Conservation (phyloP, 1,140 invertebrate species). For the Paraescarpia echinospica region DNA sequence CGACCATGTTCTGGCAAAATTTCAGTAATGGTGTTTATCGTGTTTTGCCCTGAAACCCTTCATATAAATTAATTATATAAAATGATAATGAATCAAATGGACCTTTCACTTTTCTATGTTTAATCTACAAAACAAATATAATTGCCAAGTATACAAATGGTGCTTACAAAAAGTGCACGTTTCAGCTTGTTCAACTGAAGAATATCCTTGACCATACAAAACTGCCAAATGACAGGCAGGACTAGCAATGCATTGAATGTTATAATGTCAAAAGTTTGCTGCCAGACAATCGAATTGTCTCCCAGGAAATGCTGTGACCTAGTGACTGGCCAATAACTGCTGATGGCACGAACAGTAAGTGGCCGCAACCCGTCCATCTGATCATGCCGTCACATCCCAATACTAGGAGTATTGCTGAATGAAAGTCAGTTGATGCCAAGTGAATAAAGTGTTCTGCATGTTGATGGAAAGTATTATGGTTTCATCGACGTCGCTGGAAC, state of each 20-base stretch:
- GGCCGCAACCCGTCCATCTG: neutral
- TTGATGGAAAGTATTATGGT: neutral
- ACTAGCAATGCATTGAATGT: neutral
- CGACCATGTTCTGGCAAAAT: too few species aligned
- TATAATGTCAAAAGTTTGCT: neutral
- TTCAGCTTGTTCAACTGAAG: neutral
- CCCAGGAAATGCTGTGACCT: neutral
- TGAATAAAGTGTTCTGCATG: too few species aligned
- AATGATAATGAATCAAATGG: too few species aligned
- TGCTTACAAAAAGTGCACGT: neutral
- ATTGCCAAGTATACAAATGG: neutral
- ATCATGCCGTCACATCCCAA: neutral
- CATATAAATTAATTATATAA: neutral
- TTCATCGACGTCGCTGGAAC: slow-evolving; percentile 41
- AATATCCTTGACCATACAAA: neutral
- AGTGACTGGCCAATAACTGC: neutral
- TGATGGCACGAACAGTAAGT: neutral
- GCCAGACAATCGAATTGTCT: neutral
- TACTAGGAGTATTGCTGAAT: neutral
- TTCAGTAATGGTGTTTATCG: too few species aligned
- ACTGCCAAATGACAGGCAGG: neutral
- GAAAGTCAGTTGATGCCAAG: neutral
- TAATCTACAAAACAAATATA: neutral
- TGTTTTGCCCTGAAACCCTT: neutral
- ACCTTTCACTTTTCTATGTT: too few species aligned